Evolutionary conservation across 1,140 invertebrate species (phyloP), one percentile per base, ranked within the genome.

Genomic region (Episyrphus balteatus): DNA sequence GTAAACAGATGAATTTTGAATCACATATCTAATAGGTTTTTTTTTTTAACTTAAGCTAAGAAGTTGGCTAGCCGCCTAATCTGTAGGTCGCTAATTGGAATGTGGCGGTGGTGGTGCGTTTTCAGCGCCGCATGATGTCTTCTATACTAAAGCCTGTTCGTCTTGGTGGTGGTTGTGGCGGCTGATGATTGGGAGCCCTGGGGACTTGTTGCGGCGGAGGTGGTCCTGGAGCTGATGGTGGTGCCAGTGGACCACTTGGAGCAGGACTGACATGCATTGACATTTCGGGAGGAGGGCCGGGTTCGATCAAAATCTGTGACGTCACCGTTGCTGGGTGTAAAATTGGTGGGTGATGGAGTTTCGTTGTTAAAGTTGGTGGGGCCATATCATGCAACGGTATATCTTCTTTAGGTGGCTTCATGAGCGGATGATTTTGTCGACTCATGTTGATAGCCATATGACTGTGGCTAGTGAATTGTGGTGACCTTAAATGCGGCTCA

Each of bases 81-180:
- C 8, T 26, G 8, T 26, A 26, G 21, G 21, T 26, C 21, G 21
- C 21, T 26, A 26, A 8, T 26, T 26, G 21, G 3, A 26, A 26
- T 5, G 21, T 8, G 8, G 21, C 8, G 21, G 21, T 8, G 21
- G 8, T 8, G 8, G 3, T 5, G 21, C 21, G 8, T 26, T n/a
- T 26, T 26, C 21, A 82, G 62, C 79, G 77, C 57, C 80, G 71
- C 81, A 83, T 83, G 45, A 83, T 83, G 53, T 83, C 81, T 61
- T 81, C 81, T 68, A 83, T 83, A 60, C 79, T 82, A 61, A 83
- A 83, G 26, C 81, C 81, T 60, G 71, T 81, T 71, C 71, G 78
- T 69, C 61, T 75, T 56, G 52, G 75, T 43, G 71, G 74, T 50
- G 61, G 73, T 49, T 64, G 75, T 50, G 57, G 70, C 34, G 68